Evolutionary conservation across 2,888 invertebrate species (phyloP), one percentile per base, ranked within the genome.

Genomic region (Heterodera filipjevi): DNA sequence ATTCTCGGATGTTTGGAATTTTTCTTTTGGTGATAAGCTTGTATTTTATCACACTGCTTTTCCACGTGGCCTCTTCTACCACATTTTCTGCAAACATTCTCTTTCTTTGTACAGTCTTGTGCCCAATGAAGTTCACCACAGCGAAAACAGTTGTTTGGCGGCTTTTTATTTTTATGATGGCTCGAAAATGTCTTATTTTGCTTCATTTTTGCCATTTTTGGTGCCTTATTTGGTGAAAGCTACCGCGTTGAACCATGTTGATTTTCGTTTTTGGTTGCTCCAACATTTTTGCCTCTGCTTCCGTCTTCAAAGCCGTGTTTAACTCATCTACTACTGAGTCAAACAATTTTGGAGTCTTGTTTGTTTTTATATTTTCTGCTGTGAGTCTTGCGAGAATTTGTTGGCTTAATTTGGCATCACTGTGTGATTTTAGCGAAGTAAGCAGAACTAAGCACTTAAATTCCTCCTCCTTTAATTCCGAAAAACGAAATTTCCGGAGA

Each of bases 401-500:
- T n/a, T 66, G 66, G 30, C 66, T 10, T 8, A 66, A n/a, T 27
- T 8, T 3, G 3, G 14, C 22, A 22, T 66, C 66, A 27, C 32
- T 66, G 14, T 6, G 27, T 22, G 66, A 66, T 66, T 66, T 66
- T 2, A 66, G 32, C 27, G 66, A 27, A 8, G 66, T 66, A 8
- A 66, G 66, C 2, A 66, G 66, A 66, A 66, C 32, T 27, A 66
- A n/a, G 66, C 30, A 30, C 32, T 66, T 66, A n/a, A 66, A 66
- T 66, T 27, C 5, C 66, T 66, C 66, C 32, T 66, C 66, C 3
- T 66, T 66, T 3, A 66, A 22, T 66, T 27, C 53, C 53, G 53
- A 59, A n/a, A 59, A 59, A 22, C 53, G 53, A n/a, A 59, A 59
- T 59, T 59, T 59, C n/a, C 53, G 2, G n/a, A 59, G 46, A 5